Conservation (phyloP, 2,888 invertebrate species). For the Latrodectus elegans region DNA sequence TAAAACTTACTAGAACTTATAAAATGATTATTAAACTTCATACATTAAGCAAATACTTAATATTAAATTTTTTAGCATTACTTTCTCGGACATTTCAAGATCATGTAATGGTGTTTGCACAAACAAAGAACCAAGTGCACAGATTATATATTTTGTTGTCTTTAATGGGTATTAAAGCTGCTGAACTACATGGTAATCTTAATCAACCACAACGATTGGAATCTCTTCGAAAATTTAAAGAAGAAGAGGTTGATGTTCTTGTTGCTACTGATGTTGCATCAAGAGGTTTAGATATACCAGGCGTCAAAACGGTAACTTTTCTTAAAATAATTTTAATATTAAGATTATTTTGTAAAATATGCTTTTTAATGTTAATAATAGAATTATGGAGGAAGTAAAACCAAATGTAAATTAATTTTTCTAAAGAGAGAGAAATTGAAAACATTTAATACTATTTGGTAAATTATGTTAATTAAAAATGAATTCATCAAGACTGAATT, state of each 20-base stretch:
- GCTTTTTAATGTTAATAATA: too few relatives aligned
- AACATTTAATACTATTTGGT: too few relatives aligned
- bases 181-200: constrained; percentile 95
- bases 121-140: constrained; percentile 97
- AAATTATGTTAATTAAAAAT: too few relatives aligned
- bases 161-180: constrained; percentile 88
- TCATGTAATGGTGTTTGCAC: constrained; percentile 95
- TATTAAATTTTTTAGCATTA: constrained; percentile 77
- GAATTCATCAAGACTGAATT: too few relatives aligned
- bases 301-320: constrained; percentile 87
- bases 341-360: background rate
- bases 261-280: constrained; percentile 96
- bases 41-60: too few relatives aligned
- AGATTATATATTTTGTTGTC: constrained; percentile 93
- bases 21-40: too few relatives aligned
- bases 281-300: constrained; percentile 95
- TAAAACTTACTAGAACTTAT: too few relatives aligned
- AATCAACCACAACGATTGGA: constrained; percentile 96
- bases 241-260: constrained; percentile 82
- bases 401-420: too few relatives aligned
- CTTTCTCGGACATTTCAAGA: constrained; percentile 92
- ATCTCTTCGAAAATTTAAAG: constrained; percentile 89
- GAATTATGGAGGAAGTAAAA: too few relatives aligned
- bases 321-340: background rate
- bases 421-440: too few relatives aligned